Evolutionary conservation across 2,113 vertebrate species (phyloP), one percentile per base, ranked within the genome.

Genomic region (Parus major): DNA sequence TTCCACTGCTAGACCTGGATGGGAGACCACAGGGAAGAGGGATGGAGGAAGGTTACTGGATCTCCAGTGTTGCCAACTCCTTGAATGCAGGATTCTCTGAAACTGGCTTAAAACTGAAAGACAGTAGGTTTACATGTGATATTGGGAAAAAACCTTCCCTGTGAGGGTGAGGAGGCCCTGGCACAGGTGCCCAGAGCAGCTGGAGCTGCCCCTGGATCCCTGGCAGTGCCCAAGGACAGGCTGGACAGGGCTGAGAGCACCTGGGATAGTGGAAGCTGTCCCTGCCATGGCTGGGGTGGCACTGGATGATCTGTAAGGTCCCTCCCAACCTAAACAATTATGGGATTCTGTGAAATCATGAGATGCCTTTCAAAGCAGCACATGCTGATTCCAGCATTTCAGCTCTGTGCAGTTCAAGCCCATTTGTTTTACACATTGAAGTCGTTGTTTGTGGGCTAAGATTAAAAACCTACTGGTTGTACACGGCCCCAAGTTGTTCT

Each of bases 161-260:
- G 6, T 0, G 46, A 68, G 53, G 9, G 4, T 21, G 23, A 9
- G 0, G 0, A 53, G 27, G 28, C 35, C 28, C 59, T 64, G 76
- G 44, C 31, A 42, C 10, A 42, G 59, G 1, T 16, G 5, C 13
- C 24, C 57, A 80, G 49, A 64, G 42, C 0, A 36, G 68, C 44
- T 88, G 66, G 1, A 59, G 50, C 36, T 75, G 77, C 19, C 23
- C 46, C 60, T 60, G 83, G 31, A 60, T 53, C 61, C 53, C 55
- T 76, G 63, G 25, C 0, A 75, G 17, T 82, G 70, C 0, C 70
- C 70, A 25, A 47, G 61, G 7, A 3, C 39, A 66, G 69, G 39
- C 0, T 53, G 83, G 63, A 68, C 2, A 12, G 46, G 20, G 55
- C 4, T n/a, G 2, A 50, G 66, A 28, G 11, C 52, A 29, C 27